Base-by-base conservation (phyloP, 2,113 vertebrate genomes). In the Carettochelys insculpta region DNA sequence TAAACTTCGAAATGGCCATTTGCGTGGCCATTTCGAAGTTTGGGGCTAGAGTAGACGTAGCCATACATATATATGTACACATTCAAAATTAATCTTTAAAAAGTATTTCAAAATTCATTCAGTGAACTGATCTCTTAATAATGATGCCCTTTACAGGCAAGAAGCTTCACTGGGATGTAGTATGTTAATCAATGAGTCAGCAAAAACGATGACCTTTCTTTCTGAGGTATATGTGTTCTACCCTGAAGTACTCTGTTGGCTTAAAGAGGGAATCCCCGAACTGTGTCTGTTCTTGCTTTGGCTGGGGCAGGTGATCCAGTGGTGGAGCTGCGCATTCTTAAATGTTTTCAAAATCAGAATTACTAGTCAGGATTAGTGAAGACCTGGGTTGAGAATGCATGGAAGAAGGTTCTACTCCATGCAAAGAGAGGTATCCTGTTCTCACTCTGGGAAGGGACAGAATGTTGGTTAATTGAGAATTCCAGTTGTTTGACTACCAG, bases 81-180 rank as follows among this genome's bases (percentile, higher is more conserved):
- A 82, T 53, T 34, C 73, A 87, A 92, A 83, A 82, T 88, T 78
- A 82, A 91, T 80, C 4, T 94, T 86, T 95, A 71, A 94, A 89
- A 51, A 3, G 83, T 87, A 86, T 92, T 93, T 82, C 73, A 92
- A 86, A 91, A 77, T 88, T 92, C 89, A 92, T 45, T 95, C 56
- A 41, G 48, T 83, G 89, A 89, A 77, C 92, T 82, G 52, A 88
- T 65, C 16, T 91, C 90, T 56, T 92, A 90, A 91, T 25, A 79
- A 43, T 77, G 78, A 68, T 89, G 45, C 88, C 52, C 80, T 95
- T 93, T 50, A 80, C 89, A 82, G 85, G 16, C 13, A 11, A 4
- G 52, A 10, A 85, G 89, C 45, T 77, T 81, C 24, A 51, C 11
- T 25, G 34, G 52, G 58, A 77, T 27, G 84, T 14, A 86, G 61